A percentile compares a stretch with the other conserved stretches of the same genome.
These are phyloP conservation scores for Eudyptes chrysolophus DNA, from an alignment of 2,113 vertebrate species.

Conservation along the genomic window DNA sequence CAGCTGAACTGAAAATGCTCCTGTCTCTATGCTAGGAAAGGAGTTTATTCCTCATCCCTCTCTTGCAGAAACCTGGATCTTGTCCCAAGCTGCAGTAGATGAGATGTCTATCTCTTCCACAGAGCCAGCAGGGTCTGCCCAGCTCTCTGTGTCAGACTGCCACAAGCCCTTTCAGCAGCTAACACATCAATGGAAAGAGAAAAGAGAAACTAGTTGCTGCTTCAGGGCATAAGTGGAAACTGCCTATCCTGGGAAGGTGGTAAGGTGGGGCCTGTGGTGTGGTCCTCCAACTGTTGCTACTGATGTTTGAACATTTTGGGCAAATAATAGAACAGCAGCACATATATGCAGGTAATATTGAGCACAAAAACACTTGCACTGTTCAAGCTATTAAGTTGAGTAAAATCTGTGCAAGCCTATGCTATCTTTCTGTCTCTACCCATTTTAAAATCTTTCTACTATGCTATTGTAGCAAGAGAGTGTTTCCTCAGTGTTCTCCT, in stretches of 20 bases:
- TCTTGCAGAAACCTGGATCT: neutral
- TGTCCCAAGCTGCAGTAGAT: neutral
- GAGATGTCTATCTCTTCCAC: neutral
- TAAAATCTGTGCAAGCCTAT: neutral
- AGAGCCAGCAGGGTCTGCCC: neutral
- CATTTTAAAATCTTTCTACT: neutral
- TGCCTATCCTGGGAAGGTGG: neutral
- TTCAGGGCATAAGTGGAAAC: neutral
- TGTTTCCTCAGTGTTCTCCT: neutral
- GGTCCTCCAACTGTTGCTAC: neutral
- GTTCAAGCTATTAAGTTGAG: neutral
- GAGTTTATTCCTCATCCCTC: neutral
- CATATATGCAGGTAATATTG: neutral
- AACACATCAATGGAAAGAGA: neutral
- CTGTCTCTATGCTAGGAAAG: neutral
- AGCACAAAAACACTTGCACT: neutral
- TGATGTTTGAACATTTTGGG: neutral
- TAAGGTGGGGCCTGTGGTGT: neutral
- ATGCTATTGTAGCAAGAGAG: neutral
- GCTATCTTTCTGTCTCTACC: neutral
- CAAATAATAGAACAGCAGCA: neutral
- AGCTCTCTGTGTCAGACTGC: neutral
- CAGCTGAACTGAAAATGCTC: neutral
- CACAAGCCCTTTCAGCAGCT: neutral
- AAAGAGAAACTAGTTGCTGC: neutral